phyloP scores from a whole-genome alignment of 2,113 vertebrate species.

The Trogon melanurus region DNA sequence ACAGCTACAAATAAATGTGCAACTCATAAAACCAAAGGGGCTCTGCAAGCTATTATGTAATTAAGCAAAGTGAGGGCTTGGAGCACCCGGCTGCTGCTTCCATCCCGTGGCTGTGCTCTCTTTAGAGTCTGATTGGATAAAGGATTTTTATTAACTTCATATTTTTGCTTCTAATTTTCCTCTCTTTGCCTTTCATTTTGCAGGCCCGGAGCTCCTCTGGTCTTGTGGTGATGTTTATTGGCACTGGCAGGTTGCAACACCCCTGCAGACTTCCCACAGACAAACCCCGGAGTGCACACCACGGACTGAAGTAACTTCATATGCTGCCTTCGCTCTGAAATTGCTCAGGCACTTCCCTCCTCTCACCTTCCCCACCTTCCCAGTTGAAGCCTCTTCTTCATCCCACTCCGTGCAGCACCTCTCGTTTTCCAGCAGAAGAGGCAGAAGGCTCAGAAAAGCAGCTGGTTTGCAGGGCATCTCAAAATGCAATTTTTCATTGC shows the following conservation, averaged over 20 bases:
- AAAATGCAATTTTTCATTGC: background rate
- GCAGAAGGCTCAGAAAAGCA: conserved; percentile 23
- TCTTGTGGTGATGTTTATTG: conserved; percentile 70
- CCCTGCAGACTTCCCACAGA: conserved; percentile 70
- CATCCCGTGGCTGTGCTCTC: conserved; percentile 26
- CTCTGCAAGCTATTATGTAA: conserved; percentile 76
- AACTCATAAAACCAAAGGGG: conserved; percentile 63
- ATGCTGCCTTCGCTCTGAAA: conserved; percentile 48
- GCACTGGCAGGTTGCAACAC: conserved; percentile 68
- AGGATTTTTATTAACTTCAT: conserved; percentile 80
- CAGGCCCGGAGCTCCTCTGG: conserved; percentile 44
- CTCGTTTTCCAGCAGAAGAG: conserved; percentile 33
- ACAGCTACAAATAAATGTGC: conserved; percentile 62
- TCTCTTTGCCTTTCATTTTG: conserved; percentile 69
- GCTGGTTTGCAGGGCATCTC: background rate
- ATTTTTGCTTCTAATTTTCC: conserved; percentile 76
- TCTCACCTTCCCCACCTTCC: conserved; percentile 21
- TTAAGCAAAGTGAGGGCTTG: conserved; percentile 66
- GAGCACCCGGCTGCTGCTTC: conserved; percentile 43
- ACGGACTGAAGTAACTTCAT: conserved; percentile 43
- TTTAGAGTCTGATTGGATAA: conserved; percentile 75
- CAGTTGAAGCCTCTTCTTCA: background rate
- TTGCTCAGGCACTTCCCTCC: conserved; percentile 58
- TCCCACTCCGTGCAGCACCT: background rate
- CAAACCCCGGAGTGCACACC: conserved; percentile 65